Base-by-base conservation (phyloP, 2,113 vertebrate genomes). In the Phocoena sinus region DNA sequence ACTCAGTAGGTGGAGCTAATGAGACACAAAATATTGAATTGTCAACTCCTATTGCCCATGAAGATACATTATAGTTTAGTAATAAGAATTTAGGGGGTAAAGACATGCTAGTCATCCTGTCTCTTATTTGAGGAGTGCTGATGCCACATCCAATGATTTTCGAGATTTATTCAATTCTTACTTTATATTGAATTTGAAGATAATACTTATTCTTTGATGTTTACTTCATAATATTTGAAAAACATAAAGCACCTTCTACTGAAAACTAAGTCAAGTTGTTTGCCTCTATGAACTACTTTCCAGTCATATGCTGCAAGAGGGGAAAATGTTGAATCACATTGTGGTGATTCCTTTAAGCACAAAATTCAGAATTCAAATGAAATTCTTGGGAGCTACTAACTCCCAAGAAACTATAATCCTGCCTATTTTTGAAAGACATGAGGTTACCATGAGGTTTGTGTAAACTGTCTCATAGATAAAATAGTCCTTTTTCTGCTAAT, bases 1-100 rank as follows among this genome's bases (percentile, higher is more conserved):
- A 6, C 31, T 97, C 98, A 67, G 70, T 92, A 98, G 98, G 71
- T 97, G 98, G 98, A 83, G 89, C 95, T 95, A 97, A 89, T 84
- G 94, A 98, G 97, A 94, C 96, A 95, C 6, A 74, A 65, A 97
- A 53, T 82, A 89, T 23, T 56, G 60, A 93, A n/a, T 65, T 81
- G 58, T 84, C 18, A 76, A n/a, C 3, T 76, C 8, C 47, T 53
- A 23, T 26, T 70, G 25, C 36, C 31, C 38, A 12, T 53, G 47
- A 77, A 65, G 82, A 87, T 92, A 68, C 93, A 71, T 56, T 89
- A 36, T 23, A 36, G 33, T 62, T 80, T 44, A 83, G 71, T 38
- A 67, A 77, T 74, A 96, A 89, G 62, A 17, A 84, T 73, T 65
- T 62, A 36, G 60, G 8, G 44, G 31, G 26, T 86, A 88, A 95